Evolutionary conservation across 2,797 vertebrate species (phyloP), one percentile per base, ranked within the genome.

Genomic region (Alectoris magna): DNA sequence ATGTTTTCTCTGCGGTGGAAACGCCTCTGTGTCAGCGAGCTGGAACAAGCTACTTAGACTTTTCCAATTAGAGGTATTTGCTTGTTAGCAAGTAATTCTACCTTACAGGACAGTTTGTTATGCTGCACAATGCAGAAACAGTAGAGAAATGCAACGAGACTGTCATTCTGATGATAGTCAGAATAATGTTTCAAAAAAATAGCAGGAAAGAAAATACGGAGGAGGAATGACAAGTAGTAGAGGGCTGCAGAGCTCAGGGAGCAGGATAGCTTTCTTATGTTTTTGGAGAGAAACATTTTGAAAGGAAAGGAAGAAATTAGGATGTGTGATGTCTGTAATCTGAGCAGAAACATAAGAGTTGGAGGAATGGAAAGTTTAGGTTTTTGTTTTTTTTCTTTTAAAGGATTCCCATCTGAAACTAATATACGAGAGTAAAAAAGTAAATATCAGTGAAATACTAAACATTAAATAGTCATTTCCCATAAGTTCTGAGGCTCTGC

Each of bases 291-390:
- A 88, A 80, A 71, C 21, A 58, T 69, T 22, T 53, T 83, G 86
- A 87, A 83, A 87, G 55, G n/a, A 72, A 75, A 59, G 36, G 77
- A 90, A 76, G 84, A 94, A 88, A 62, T 79, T 51, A 41, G 29
- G 21, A 79, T 43, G 24, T 84, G 77, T 87, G 62, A 66, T 84
- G 60, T 67, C 0, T 0, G 44, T 67, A 88, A 63, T 82, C 34
- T 21, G 73, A 83, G 71, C 23, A 77, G 68, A 91, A 94, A 55
- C 44, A 80, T 60, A 59, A 62, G 66, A 83, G 12, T 27, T 78
- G 64, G 39, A 88, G 71, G 67, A 93, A 69, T 55, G 56, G 53
- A 62, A 81, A 58, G 9, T 59, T 62, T 71, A 76, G 29, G 19
- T 22, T 56, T 56, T 31, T 29, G 11, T 43, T 43, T 43, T 2